Percentiles rank a stretch among this genome's conserved stretches.
Conservation (phyloP, 2,888 invertebrate genomes). For the Seira ritae region DNA sequence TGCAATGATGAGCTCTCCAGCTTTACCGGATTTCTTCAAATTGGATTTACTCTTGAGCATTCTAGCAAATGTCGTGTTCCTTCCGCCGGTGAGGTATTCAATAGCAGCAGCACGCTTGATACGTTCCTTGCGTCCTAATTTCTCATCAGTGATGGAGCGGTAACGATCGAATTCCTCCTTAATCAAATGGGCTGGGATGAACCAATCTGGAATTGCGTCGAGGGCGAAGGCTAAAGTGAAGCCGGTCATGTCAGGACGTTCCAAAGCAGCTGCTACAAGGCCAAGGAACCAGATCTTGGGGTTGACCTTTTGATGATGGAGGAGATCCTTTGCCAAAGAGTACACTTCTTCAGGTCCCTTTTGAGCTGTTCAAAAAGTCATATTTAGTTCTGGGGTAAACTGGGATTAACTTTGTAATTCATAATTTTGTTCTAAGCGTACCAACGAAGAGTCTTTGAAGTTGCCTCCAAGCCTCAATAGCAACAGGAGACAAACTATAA, state of each 20-base stretch:
- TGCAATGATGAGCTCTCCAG: constrained; percentile 11
- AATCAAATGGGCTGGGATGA: constrained; percentile 54
- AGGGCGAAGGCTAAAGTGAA: constrained; percentile 42
- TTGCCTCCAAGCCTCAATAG: constrained; percentile 24
- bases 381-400: no score
- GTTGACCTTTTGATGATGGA: constrained; percentile 30
- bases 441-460: constrained; percentile 42
- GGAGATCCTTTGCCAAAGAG: constrained; percentile 29
- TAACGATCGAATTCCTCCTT: constrained; percentile 50
- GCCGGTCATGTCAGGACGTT: constrained; percentile 52
- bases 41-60: constrained; percentile 14
- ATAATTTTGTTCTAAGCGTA: not conserved
- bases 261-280: constrained; percentile 28
- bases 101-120: constrained; percentile 26
- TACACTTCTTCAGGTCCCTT: constrained; percentile 42
- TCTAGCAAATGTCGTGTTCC: constrained; percentile 15
- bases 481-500: constrained; percentile 47
- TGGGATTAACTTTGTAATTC: no score
- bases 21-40: not conserved
- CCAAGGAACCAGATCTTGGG: constrained; percentile 59
- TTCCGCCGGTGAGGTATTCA: constrained; percentile 23
- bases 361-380: not conserved
- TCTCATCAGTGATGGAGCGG: constrained; percentile 19
- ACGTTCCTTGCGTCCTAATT: constrained; percentile 19
- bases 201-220: constrained; percentile 58